phyloP scores from a whole-genome alignment of 2,888 invertebrate species.

The Polymixis lichenea region DNA sequence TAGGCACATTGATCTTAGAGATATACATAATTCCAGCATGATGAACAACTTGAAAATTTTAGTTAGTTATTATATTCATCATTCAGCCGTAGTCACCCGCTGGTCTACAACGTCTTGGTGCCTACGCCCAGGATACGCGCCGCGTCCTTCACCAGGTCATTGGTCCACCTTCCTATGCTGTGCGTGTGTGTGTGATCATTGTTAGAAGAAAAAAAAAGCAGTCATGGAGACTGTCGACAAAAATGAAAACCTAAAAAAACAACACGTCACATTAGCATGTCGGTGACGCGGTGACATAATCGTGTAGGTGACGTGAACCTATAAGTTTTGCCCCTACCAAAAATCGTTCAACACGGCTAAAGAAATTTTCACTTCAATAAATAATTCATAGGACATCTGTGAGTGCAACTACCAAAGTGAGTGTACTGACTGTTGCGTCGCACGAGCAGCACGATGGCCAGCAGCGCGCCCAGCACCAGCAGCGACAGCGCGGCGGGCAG shows the following conservation, averaged over 20 bases:
- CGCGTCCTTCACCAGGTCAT: neutral
- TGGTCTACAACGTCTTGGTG: neutral
- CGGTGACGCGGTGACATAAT: no score
- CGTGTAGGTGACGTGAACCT: no score
- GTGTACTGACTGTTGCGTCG: constrained; percentile 92
- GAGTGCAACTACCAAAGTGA: constrained; percentile 37
- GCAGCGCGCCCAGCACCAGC: constrained; percentile 92
- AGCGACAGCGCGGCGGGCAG: constrained; percentile 93
- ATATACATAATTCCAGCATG: neutral
- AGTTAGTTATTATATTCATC: neutral
- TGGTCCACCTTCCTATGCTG: neutral
- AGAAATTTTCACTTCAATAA: no score
- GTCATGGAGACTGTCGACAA: no score
- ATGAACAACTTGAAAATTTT: no score
- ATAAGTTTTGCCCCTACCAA: no score
- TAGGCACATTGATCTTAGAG: no score
- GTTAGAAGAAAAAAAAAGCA: neutral
- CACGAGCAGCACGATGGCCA: constrained; percentile 93
- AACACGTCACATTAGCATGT: no score
- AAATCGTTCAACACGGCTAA: no score
- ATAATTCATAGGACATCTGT: neutral
- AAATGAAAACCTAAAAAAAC: no score
- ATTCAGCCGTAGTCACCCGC: neutral
- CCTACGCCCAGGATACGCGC: no score
- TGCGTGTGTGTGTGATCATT: neutral